Percentiles rank a stretch among this genome's conserved stretches.
Conservation (phyloP, 2,113 vertebrate genomes). For the Odontesthes bonariensis region DNA sequence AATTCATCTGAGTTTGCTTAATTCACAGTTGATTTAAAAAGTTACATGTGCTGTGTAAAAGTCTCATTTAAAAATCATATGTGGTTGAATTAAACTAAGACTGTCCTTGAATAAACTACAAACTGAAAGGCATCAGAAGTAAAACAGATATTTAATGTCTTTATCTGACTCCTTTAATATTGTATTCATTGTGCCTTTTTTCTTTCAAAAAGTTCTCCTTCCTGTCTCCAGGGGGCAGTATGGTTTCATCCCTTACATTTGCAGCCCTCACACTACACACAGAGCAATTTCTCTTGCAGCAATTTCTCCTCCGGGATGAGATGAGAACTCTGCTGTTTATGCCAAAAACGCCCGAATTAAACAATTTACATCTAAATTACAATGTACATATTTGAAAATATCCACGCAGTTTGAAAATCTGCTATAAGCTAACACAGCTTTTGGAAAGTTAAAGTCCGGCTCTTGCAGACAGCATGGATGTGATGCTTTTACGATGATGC, state of each 20-base stretch:
- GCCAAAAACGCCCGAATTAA: slow-evolving; percentile 49
- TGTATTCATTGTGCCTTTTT: neutral
- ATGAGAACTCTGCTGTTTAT: slow-evolving; percentile 50
- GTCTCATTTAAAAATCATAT: too few relatives aligned
- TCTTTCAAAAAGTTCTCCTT: neutral
- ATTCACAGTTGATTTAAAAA: neutral
- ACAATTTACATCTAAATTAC: slow-evolving; percentile 53
- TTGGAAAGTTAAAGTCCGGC: slow-evolving; percentile 28
- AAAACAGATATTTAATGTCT: neutral
- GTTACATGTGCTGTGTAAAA: too few relatives aligned
- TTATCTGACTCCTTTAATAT: neutral
- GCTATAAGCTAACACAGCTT: slow-evolving; percentile 45
- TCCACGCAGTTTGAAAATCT: slow-evolving; percentile 39
- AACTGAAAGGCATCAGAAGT: neutral
- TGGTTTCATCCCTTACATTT: slow-evolving; percentile 33
- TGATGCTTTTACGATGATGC: slow-evolving; percentile 16
- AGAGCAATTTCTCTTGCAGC: slow-evolving; percentile 33
- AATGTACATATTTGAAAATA: slow-evolving; percentile 34
- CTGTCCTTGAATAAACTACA: too few relatives aligned
- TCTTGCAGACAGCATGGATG: slow-evolving; percentile 21
- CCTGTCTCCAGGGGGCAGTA: slow-evolving; percentile 75
- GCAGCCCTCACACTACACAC: slow-evolving; percentile 37
- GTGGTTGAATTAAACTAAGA: too few relatives aligned
- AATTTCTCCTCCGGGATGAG: slow-evolving; percentile 25
- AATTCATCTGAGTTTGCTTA: neutral